Percentiles rank a stretch among this genome's conserved stretches.
phyloP scores from a whole-genome alignment of 2,797 vertebrate genomes.

The Phoxinus dragarum region DNA sequence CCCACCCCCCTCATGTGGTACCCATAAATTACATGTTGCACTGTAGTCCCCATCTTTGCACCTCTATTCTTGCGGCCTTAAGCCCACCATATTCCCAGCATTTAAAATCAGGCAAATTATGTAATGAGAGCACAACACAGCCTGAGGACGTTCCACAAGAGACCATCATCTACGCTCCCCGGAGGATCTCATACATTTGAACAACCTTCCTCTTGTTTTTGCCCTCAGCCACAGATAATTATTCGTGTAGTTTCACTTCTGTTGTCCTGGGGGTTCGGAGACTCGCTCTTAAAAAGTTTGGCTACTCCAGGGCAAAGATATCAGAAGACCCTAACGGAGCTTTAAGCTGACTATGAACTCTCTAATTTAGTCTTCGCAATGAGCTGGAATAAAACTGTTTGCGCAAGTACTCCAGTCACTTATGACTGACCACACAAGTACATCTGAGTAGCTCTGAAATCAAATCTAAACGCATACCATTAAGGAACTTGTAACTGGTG shows the following conservation, averaged over 20 bases:
- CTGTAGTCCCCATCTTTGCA: background rate
- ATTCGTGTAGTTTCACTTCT: slow-evolving; percentile 48
- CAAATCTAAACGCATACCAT: background rate
- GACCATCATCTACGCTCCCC: slow-evolving; percentile 41
- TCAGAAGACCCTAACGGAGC: background rate
- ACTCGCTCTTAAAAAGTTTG: slow-evolving; percentile 34
- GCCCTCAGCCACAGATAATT: slow-evolving; percentile 50
- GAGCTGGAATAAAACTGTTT: background rate
- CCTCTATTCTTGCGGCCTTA: background rate
- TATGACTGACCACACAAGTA: slow-evolving; percentile 1
- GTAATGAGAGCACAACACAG: slow-evolving; percentile 56
- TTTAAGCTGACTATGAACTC: slow-evolving; percentile 7
- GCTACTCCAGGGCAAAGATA: background rate
- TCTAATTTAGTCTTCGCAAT: background rate
- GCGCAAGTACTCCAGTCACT: background rate
- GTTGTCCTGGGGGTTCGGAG: slow-evolving; percentile 7
- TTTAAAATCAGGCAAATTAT: slow-evolving; percentile 57
- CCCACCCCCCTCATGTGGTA: too few relatives aligned
- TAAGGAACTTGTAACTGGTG: background rate
- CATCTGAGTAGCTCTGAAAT: background rate
- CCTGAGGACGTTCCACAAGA: slow-evolving; percentile 45
- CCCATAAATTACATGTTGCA: background rate
- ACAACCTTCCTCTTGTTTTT: slow-evolving; percentile 49
- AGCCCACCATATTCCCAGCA: slow-evolving; percentile 21
- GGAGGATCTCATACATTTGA: slow-evolving; percentile 51